Evolutionary conservation across 2,113 vertebrate genomes (phyloP), one percentile per base, ranked within the genome.

Genomic region (Orientallactaga bullata): DNA sequence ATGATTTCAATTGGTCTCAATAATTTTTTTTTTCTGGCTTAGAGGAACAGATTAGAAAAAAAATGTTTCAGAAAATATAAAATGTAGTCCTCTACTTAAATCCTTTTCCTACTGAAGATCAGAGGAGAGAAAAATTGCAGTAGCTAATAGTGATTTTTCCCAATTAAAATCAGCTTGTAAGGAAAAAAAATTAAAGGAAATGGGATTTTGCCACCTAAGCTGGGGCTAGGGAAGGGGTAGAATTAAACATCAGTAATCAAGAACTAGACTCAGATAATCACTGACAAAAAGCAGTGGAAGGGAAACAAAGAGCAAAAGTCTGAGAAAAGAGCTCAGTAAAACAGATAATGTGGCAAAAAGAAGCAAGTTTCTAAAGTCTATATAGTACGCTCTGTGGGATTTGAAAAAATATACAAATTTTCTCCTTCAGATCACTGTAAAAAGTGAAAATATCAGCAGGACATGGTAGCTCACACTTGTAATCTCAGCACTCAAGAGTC

Each of bases 291-390:
- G 21, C 47, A 69, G 26, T 47, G 42, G 26, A 63, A 37, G 32
- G n/a, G 8, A 15, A 24, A 39, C 17, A 55, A 66, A 76, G 68
- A 55, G 55, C 55, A 7, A 16, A 12, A 10, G 26, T 42, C 58
- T 80, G 93, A 80, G 28, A 78, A 89, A 93, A 63, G 23, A 89
- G 63, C 1, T 84, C 77, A 39, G 51, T 78, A 78, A 89, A 63
- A 20, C 35, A 55, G 10, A 12, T 16, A 55, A 55, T 13, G 55
- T 12, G 12, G 55, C 55, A 55, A 55, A 16, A 55, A 55, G 55
- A 55, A 55, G 12, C 55, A 55, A 55, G 55, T 55, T 55, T 55
- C 55, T 55, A 55, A 55, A 55, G 60, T 69, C 60, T 79, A 37
- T 26, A 76, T 5, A 2, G 21, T 60, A 47, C 71, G 60, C n/a